A percentile compares a stretch with the other conserved stretches of the same genome.
phyloP scores from a whole-genome alignment of 2,113 vertebrate species.

The Mastomys coucha region DNA sequence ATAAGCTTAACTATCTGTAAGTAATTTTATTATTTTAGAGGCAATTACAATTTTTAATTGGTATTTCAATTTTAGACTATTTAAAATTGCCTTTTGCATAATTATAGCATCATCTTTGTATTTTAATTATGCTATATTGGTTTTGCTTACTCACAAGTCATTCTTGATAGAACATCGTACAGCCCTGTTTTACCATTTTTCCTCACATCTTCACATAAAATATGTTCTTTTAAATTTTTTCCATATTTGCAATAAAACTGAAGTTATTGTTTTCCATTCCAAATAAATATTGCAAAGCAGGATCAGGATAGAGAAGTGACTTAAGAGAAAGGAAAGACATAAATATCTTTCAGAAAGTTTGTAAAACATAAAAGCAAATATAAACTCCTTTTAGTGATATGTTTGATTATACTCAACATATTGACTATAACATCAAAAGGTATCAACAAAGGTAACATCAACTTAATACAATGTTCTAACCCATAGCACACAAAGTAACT shows the following conservation, averaged over 20 bases:
- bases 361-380: neutral
- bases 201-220: neutral
- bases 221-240: neutral
- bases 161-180: neutral
- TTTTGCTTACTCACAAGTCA: neutral
- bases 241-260: neutral
- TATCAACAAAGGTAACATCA: too few species aligned
- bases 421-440: too few species aligned
- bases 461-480: neutral
- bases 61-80: neutral
- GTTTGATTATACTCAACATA: neutral
- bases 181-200: rapidly evolving
- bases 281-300: neutral
- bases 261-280: neutral
- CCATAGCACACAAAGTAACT: neutral
- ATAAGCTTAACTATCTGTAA: neutral
- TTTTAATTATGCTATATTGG: neutral
- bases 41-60: conserved; percentile 16
- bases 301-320: neutral
- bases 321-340: neutral
- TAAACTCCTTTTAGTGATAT: neutral
- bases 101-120: neutral
- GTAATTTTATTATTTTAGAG: neutral
- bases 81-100: neutral
- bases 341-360: neutral